A percentile compares a stretch with the other conserved stretches of the same genome.
Evolutionary conservation across 1,140 invertebrate genomes (phyloP).

Genomic region (Phthorimaea operculella): DNA sequence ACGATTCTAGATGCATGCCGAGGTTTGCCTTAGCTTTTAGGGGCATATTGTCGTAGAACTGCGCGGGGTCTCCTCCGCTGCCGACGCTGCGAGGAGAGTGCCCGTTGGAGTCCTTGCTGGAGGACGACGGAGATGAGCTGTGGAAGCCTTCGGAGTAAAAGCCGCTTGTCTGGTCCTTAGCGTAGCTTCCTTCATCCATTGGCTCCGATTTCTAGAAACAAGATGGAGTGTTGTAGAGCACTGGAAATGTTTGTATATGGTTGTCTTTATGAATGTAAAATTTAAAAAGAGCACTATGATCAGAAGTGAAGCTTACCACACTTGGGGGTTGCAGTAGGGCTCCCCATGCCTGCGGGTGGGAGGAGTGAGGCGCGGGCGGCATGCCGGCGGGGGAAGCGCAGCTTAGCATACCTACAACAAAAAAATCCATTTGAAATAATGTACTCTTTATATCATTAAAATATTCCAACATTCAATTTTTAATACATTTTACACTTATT

Average conservation of each 20-base stretch:
- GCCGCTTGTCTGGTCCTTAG: conserved; percentile 56
- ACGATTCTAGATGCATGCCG: conserved; percentile 47
- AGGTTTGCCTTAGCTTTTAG: conserved; percentile 56
- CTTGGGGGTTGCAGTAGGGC: conserved; percentile 35
- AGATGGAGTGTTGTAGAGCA: background rate
- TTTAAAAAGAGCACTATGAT: background rate
- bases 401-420: conserved; percentile 48
- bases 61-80: conserved; percentile 56
- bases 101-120: conserved; percentile 61
- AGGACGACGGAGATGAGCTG: conserved; percentile 62
- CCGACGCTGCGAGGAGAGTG: conserved; percentile 57
- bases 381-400: conserved; percentile 55
- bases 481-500: too few relatives aligned
- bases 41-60: conserved; percentile 60
- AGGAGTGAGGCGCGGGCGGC: conserved; percentile 42
- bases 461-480: too few relatives aligned
- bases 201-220: conserved; percentile 59
- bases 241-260: too few relatives aligned
- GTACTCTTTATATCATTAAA: conserved; percentile 5
- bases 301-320: conserved; percentile 39
- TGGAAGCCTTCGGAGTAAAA: conserved; percentile 66
- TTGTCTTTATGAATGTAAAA: too few relatives aligned
- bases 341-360: conserved; percentile 43
- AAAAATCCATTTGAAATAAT: conserved; percentile 9
- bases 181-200: conserved; percentile 53